Evolutionary conservation across 2,797 vertebrate species (phyloP).

Genomic region (Eremophila alpestris): DNA sequence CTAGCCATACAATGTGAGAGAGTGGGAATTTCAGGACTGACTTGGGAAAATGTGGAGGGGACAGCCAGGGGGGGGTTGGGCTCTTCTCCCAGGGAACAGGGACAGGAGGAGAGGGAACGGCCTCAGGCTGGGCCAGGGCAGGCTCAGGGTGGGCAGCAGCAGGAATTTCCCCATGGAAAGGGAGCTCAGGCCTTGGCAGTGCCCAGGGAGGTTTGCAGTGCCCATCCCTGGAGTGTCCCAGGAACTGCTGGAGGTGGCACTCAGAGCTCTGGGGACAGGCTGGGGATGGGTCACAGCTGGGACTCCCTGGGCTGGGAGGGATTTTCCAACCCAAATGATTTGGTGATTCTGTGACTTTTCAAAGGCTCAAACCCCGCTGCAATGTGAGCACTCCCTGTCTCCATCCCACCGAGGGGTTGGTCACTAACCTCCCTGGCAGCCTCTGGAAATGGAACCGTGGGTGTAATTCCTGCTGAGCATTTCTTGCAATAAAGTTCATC

Average conservation of each 20-base stretch:
- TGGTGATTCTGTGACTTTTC: background rate
- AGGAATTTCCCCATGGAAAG: background rate
- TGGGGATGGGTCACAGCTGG: background rate
- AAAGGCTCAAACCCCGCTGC: background rate
- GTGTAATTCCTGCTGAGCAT: background rate
- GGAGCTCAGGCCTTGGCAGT: accelerated
- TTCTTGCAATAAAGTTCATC: background rate
- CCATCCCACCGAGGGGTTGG: background rate
- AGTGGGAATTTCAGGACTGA: background rate
- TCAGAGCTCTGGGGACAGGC: accelerated
- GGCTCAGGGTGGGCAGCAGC: background rate
- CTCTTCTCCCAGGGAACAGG: background rate
- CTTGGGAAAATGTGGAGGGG: background rate
- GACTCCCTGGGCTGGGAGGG: accelerated
- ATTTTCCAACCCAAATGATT: accelerated
- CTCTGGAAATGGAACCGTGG: accelerated
- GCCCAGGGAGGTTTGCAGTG: background rate
- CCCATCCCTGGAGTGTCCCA: background rate
- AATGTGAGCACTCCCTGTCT: background rate
- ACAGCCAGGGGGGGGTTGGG: background rate
- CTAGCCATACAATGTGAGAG: accelerated
- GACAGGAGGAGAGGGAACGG: background rate
- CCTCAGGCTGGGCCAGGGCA: background rate
- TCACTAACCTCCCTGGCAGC: background rate
- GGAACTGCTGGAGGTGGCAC: background rate